Conservation (phyloP, 1,140 invertebrate species). For the Zaprionus inermis region DNA sequence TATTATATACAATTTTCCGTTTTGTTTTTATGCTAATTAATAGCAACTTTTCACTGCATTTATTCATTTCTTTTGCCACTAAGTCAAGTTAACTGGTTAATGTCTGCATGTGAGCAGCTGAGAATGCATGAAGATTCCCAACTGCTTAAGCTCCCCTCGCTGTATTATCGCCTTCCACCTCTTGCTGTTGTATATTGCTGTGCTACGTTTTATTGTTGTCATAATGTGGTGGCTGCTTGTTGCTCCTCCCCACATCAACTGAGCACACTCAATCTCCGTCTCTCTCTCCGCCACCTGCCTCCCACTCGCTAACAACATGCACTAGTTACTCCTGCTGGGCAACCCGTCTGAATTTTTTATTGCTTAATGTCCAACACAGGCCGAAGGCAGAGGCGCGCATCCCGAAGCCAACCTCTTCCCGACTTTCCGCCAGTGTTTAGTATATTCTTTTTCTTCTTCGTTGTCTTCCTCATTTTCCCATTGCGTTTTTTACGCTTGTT, state of each 20-base stretch:
- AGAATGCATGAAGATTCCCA: too few species aligned
- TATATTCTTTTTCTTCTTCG: constrained; percentile 21
- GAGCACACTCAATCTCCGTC: constrained; percentile 10
- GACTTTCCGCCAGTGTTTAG: constrained; percentile 31
- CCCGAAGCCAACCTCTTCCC: not conserved
- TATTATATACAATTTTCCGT: too few species aligned
- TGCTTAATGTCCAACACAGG: constrained; percentile 54
- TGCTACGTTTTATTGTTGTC: constrained; percentile 72
- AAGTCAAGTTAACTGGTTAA: too few species aligned
- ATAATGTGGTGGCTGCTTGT: constrained; percentile 75
- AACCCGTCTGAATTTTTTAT: constrained; percentile 58
- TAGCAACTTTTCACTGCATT: too few species aligned
- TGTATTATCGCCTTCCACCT: constrained; percentile 11
- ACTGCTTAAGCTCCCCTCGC: constrained; percentile 4
- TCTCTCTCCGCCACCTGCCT: not conserved
- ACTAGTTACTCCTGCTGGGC: constrained; percentile 26
- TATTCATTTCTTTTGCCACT: too few species aligned
- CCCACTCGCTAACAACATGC: constrained; percentile 7
- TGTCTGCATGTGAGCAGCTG: too few species aligned
- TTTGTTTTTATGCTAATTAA: too few species aligned
- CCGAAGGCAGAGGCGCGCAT: not conserved
- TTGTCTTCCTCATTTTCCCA: not conserved
- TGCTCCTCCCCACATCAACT: constrained; percentile 36
- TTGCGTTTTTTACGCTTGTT: constrained; percentile 21
- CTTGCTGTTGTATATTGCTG: constrained; percentile 46